Conservation (phyloP, 2,888 invertebrate genomes). For the Caenorhabditis auriculariae region DNA sequence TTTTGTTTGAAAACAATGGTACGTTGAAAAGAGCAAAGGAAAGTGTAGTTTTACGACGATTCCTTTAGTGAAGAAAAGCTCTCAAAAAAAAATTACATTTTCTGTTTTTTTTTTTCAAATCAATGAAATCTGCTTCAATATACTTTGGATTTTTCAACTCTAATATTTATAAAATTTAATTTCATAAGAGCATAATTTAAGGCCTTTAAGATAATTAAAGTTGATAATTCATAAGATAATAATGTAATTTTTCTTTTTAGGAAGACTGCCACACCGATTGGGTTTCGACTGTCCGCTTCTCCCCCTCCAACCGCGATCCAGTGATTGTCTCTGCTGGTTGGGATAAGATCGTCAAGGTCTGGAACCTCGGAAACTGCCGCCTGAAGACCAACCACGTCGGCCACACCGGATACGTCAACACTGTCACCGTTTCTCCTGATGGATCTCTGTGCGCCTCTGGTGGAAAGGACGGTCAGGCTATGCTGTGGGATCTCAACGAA, state of each 20-base stretch:
- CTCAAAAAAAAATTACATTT: too few species aligned
- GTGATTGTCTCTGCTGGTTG: slow-evolving; percentile 98
- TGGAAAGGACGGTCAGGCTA: slow-evolving; percentile 92
- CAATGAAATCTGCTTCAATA: too few species aligned
- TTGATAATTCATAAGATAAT: slow-evolving; percentile 3
- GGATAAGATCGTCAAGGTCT: slow-evolving; percentile 84
- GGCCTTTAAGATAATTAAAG: too few species aligned
- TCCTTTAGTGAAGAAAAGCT: too few species aligned
- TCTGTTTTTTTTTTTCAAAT: too few species aligned
- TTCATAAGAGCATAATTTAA: not conserved
- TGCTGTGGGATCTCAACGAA: slow-evolving; percentile 99
- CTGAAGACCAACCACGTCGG: slow-evolving; percentile 97
- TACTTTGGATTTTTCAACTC: not conserved
- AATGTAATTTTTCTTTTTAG: slow-evolving; percentile 54
- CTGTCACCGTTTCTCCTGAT: slow-evolving; percentile 97
- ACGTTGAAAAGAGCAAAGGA: too few species aligned
- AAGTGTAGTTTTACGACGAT: too few species aligned
- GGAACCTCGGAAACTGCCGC: slow-evolving; percentile 97
- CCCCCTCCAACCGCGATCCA: slow-evolving; percentile 95
- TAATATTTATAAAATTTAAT: not conserved
- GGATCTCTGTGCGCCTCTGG: slow-evolving; percentile 99
- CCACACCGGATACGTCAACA: slow-evolving; percentile 94
- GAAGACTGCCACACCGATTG: slow-evolving; percentile 88
- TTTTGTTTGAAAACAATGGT: too few species aligned
- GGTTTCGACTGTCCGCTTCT: slow-evolving; percentile 98